Evolutionary conservation across 2,797 vertebrate genomes (phyloP).

Genomic region (Tangara arthus): DNA sequence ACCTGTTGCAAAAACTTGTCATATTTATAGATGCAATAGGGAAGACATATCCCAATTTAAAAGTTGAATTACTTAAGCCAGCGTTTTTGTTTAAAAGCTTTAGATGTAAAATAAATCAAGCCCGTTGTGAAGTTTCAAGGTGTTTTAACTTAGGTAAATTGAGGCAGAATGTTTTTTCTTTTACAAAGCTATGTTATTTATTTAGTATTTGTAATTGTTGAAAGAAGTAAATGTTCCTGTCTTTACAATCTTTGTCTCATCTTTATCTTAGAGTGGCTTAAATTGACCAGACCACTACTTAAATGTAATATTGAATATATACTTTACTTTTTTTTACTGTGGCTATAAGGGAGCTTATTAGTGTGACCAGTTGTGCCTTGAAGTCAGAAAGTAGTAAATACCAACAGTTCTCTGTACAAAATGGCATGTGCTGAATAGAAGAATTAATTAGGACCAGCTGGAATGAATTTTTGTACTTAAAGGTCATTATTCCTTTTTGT

Average conservation of each 20-base stretch:
- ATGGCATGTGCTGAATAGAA: not conserved
- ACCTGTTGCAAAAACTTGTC: not conserved
- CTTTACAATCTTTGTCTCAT: not conserved
- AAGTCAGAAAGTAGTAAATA: slow-evolving; percentile 7
- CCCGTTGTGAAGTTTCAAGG: not conserved
- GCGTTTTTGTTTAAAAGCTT: not conserved
- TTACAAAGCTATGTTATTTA: not conserved
- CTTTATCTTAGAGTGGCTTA: not conserved
- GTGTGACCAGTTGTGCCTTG: not conserved
- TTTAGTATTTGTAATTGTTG: not conserved
- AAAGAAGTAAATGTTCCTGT: not conserved
- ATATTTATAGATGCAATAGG: not conserved
- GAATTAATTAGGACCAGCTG: slow-evolving; percentile 35
- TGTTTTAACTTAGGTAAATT: not conserved
- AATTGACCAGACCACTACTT: not conserved
- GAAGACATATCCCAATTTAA: not conserved
- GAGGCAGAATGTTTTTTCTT: not conserved
- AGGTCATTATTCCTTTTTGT: slow-evolving; percentile 39
- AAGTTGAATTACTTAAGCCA: not conserved
- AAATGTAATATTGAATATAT: not conserved
- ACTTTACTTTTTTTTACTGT: not conserved
- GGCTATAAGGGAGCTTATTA: not conserved
- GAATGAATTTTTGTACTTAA: slow-evolving; percentile 26
- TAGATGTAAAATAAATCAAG: not conserved
- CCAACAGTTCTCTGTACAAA: not conserved